Evolutionary conservation across 2,113 vertebrate species (phyloP), one percentile per base, ranked within the genome.

Genomic region (Rhea pennata): DNA sequence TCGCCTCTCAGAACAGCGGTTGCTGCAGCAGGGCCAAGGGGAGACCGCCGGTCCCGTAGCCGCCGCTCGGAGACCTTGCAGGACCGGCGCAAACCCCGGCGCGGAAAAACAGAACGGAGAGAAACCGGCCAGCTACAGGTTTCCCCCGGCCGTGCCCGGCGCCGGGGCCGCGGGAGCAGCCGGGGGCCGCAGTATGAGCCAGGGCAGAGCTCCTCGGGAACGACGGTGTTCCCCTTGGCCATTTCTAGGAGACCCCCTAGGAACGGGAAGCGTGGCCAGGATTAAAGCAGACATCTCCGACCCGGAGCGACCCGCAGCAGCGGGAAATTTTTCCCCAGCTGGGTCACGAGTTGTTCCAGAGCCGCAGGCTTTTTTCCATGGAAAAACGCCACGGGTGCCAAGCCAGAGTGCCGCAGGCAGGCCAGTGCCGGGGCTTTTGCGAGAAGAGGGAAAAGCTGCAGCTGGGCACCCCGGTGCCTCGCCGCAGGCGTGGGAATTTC

Each of bases 11-110:
- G 87, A 93, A 91, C 79, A 92, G 95, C 79, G 54, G 77, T 94
- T 90, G 69, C 14, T 90, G 78, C 22, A 53, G 71, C 53, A 22
- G 84, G 86, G 78, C 88, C 95, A 96, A 93, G 46, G 59, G 50
- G 26, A 64, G 51, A 51, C 84, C 81, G 94, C 95, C 54, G 90
- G 96, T 97, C 95, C 96, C 92, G 95, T 97, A 95, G 93, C 89
- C 96, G 94, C 96, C 94, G 91, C 56, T 86, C 84, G 75, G 94
- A 27, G 61, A 75, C 91, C 71, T 95, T 82, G 83, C 84, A 16
- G 94, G 89, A 88, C 84, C 6, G 4, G 82, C 90, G 82, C 79
- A 86, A 84, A 58, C 36, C 36, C 36, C 36, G 36, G 36, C 36
- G 36, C 36, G 36, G 36, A 36, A 36, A 36, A 36, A 36, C 36